These are phyloP conservation scores for Hafferia zeledoni DNA, from an alignment of 2,797 vertebrate genomes.

Conservation along the genomic window DNA sequence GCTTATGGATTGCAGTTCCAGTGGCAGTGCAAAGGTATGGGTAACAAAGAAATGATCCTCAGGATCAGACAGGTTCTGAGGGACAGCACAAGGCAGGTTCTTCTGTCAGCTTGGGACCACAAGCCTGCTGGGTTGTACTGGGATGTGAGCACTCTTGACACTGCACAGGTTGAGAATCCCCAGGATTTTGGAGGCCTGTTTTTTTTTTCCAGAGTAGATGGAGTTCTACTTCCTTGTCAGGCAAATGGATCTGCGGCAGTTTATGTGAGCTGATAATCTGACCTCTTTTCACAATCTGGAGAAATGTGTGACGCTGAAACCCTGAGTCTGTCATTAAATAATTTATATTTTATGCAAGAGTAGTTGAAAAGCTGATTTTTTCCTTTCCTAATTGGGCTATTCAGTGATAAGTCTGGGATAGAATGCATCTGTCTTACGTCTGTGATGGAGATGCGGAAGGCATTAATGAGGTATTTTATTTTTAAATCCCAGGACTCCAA, in stretches of 20 bases:
- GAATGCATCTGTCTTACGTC: conserved; percentile 45
- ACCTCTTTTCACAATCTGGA: not conserved
- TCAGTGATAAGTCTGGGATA: conserved; percentile 54
- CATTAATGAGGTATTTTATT: conserved; percentile 67
- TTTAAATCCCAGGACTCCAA: conserved; percentile 57
- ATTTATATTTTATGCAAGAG: conserved; percentile 58
- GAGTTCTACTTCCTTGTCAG: not conserved
- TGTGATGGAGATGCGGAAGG: conserved; percentile 36
- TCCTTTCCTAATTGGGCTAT: conserved; percentile 67
- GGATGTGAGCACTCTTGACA: not conserved
- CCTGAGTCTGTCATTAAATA: conserved; percentile 34
- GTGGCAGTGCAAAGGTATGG: not conserved
- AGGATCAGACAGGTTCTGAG: not conserved
- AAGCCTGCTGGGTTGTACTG: not conserved
- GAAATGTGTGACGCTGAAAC: conserved; percentile 4
- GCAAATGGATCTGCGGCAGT: not conserved
- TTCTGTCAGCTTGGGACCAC: fast-evolving
- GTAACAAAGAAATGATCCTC: not conserved
- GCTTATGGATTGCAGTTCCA: not conserved
- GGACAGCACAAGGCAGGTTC: not conserved
- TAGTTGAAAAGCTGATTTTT: conserved; percentile 49
- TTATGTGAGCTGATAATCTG: not conserved
- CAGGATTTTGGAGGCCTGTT: not conserved
- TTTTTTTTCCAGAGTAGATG: not conserved
- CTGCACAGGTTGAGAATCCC: not conserved